A percentile compares a stretch with the other conserved stretches of the same genome.
phyloP scores from a whole-genome alignment of 1,140 invertebrate genomes.

The Sycophaga agraensis region DNA sequence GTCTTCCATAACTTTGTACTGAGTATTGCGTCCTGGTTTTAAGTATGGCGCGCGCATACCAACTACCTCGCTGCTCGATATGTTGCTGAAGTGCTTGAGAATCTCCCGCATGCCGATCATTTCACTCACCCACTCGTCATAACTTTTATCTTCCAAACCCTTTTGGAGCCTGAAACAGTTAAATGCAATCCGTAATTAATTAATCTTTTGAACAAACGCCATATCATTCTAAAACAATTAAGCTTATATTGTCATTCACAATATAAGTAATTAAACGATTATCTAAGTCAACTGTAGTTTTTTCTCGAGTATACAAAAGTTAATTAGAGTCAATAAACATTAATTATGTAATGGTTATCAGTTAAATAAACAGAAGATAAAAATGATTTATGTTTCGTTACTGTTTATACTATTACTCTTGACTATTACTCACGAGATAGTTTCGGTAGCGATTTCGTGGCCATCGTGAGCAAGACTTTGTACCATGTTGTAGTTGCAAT shows the following conservation, averaged over 20 bases:
- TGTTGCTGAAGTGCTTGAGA: slow-evolving; percentile 77
- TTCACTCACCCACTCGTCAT: slow-evolving; percentile 89
- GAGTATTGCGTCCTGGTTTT: slow-evolving; percentile 86
- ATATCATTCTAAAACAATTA: too few species aligned
- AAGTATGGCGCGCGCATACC: slow-evolving; percentile 89
- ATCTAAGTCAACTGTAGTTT: too few species aligned
- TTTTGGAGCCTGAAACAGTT: slow-evolving; percentile 62
- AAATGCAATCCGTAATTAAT: too few species aligned
- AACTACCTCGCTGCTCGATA: slow-evolving; percentile 78
- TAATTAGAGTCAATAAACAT: too few species aligned
- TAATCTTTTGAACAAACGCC: too few species aligned
- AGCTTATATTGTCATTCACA: too few species aligned
- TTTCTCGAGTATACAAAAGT: too few species aligned
- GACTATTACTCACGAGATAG: slow-evolving; percentile 73
- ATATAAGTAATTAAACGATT: too few species aligned
- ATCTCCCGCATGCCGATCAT: slow-evolving; percentile 93
- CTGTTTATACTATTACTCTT: too few species aligned
- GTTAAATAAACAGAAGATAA: too few species aligned
- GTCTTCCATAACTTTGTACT: slow-evolving; percentile 89
- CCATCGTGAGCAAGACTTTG: slow-evolving; percentile 84
- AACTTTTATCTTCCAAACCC: slow-evolving; percentile 82
- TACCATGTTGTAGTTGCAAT: slow-evolving; percentile 92
- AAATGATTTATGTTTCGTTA: too few species aligned
- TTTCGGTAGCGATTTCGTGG: slow-evolving; percentile 90
- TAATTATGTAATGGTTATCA: too few species aligned